phyloP scores from a whole-genome alignment of 2,113 vertebrate species.

The Panurus biarmicus region DNA sequence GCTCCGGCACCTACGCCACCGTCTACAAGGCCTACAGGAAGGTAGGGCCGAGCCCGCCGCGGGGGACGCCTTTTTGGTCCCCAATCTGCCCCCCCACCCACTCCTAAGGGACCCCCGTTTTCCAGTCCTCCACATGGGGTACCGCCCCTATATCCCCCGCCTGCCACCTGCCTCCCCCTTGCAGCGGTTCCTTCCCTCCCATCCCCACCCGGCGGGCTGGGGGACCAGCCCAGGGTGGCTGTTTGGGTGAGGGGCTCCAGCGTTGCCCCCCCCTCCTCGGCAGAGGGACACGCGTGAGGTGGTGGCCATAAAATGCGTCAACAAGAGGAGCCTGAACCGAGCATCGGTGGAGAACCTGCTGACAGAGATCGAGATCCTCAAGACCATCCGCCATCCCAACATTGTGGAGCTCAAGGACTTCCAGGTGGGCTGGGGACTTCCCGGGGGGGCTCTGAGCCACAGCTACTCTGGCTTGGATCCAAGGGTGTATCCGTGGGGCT shows the following conservation, averaged over 20 bases:
- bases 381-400: conserved; percentile 86
- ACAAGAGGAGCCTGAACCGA: conserved; percentile 90
- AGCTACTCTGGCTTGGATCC: rapidly evolving
- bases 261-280: not conserved
- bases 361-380: conserved; percentile 94
- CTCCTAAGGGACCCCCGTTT: not conserved
- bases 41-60: conserved; percentile 60
- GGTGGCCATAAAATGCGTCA: conserved; percentile 93
- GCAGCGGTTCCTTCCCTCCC: not conserved
- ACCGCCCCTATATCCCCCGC: rapidly evolving
- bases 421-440: conserved; percentile 71
- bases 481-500: not conserved
- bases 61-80: no score
- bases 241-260: not conserved
- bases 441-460: rapidly evolving
- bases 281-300: conserved; percentile 87
- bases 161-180: not conserved
- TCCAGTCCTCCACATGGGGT: rapidly evolving
- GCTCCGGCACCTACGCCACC: conserved; percentile 89
- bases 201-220: rapidly evolving
- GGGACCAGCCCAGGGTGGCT: not conserved
- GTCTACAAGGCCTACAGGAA: conserved; percentile 97
- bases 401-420: conserved; percentile 96
- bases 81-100: rapidly evolving
- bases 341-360: conserved; percentile 90